phyloP scores from a whole-genome alignment of 2,113 vertebrate species.

The Ardeotis arabs region DNA sequence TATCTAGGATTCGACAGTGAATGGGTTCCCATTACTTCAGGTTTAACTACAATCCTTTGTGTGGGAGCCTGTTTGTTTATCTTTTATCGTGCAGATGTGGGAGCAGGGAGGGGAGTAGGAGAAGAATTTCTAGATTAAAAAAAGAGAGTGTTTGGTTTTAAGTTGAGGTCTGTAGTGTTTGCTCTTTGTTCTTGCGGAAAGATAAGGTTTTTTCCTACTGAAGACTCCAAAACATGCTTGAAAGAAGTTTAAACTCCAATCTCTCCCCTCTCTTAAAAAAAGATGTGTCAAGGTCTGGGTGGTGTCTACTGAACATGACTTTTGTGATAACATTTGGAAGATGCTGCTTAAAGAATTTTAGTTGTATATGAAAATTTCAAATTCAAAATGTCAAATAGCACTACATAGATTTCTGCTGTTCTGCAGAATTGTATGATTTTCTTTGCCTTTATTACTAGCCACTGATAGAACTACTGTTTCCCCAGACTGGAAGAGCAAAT shows the following conservation, averaged over 20 bases:
- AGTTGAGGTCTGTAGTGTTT: not conserved
- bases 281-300: not conserved
- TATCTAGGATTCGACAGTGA: not conserved
- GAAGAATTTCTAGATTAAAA: not conserved
- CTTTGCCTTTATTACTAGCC: not conserved
- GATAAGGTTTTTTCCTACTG: not conserved
- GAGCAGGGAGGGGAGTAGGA: not conserved
- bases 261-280: not conserved
- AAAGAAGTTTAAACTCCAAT: not conserved
- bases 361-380: not conserved
- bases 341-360: not conserved
- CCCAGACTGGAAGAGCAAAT: not conserved
- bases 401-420: not conserved
- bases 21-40: not conserved
- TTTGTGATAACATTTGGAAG: not conserved
- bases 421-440: not conserved
- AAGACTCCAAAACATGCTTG: not conserved
- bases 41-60: not conserved
- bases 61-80: not conserved
- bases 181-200: not conserved
- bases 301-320: not conserved
- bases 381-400: not conserved
- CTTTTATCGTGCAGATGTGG: not conserved
- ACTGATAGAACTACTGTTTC: not conserved
- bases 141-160: not conserved